phyloP scores from a whole-genome alignment of 2,113 vertebrate genomes.

The Alces alces region DNA sequence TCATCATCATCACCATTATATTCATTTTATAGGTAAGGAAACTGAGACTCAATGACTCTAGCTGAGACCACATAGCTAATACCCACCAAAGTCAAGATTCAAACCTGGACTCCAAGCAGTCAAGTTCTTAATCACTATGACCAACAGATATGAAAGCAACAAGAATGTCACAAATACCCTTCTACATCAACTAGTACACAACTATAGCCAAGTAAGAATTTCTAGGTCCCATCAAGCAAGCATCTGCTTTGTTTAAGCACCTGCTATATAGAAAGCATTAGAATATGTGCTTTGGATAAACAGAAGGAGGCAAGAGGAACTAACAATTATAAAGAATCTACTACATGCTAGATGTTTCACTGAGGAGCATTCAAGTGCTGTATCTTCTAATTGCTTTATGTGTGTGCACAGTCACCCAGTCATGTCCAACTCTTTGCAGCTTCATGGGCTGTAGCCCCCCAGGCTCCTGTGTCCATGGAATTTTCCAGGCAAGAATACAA shows the following conservation, averaged over 20 bases:
- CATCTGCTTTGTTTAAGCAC: not conserved
- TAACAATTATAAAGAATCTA: not conserved
- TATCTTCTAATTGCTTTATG: not conserved
- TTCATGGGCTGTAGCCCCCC: not conserved
- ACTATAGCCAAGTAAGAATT: not conserved
- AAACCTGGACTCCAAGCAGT: not conserved
- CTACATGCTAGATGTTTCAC: not conserved
- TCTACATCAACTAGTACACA: not conserved
- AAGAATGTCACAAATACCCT: not conserved
- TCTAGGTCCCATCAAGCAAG: not conserved
- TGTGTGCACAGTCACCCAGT: not conserved
- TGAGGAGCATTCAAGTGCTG: not conserved
- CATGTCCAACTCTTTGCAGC: not conserved
- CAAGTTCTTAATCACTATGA: not conserved
- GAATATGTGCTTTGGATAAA: not conserved
- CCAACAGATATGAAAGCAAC: not conserved
- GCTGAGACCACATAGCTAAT: not conserved
- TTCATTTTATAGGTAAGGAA: not conserved
- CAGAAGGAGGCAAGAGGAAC: not conserved
- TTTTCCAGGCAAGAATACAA: not conserved
- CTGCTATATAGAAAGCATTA: not conserved
- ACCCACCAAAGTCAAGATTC: not conserved
- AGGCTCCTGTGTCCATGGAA: not conserved
- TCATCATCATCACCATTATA: not conserved
- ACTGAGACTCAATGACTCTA: not conserved